phyloP scores from a whole-genome alignment of 2,888 invertebrate species.

The Teleogryllus oceanicus region DNA sequence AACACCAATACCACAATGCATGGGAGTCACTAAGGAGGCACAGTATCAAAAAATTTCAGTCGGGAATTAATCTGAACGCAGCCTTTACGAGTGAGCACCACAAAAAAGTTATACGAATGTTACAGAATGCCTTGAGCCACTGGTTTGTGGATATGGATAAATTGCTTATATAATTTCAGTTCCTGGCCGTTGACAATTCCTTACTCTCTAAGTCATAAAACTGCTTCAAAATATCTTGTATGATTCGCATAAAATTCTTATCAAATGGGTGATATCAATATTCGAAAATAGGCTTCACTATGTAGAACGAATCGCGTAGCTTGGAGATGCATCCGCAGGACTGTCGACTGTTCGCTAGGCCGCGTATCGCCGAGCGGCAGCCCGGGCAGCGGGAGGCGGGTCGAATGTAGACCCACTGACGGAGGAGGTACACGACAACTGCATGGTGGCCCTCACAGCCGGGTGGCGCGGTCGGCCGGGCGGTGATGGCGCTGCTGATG shows the following conservation, averaged over 20 bases:
- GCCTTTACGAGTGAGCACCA: not conserved
- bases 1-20: not conserved
- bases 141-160: not conserved
- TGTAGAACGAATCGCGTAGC: not conserved
- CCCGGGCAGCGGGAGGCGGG: no score
- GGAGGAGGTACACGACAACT: no score
- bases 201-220: not conserved
- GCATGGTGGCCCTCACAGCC: not conserved
- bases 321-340: no score
- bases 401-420: no score
- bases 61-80: not conserved
- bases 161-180: not conserved
- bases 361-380: no score
- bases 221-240: slow-evolving; percentile 1
- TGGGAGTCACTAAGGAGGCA: not conserved
- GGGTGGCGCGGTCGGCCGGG: not conserved
- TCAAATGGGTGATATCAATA: not conserved
- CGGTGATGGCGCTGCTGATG: not conserved
- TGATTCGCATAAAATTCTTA: slow-evolving; percentile 10
- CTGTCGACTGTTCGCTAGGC: no score
- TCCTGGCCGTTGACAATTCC: not conserved
- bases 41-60: not conserved
- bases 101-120: not conserved
- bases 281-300: slow-evolving; percentile 7
- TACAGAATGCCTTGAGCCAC: not conserved